Percentiles rank a stretch among this genome's conserved stretches.
Evolutionary conservation across 2,888 invertebrate genomes (phyloP).

Genomic region (Idaea biselata): DNA sequence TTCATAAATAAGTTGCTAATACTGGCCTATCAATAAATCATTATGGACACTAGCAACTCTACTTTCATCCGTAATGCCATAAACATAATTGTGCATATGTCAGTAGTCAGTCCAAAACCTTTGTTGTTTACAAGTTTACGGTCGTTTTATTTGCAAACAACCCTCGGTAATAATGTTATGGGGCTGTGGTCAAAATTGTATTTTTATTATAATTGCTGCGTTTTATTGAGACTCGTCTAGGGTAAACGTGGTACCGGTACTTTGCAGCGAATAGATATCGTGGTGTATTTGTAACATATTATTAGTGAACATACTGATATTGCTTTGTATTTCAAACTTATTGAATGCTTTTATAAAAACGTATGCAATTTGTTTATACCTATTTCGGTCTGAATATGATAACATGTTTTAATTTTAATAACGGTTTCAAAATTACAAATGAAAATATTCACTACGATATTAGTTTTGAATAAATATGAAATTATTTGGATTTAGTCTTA

Average conservation of each 20-base stretch:
- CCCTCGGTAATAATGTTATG: constrained; percentile 52
- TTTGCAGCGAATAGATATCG: constrained; percentile 25
- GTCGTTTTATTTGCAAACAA: constrained; percentile 71
- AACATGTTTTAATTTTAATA: neutral
- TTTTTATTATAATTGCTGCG: constrained; percentile 77
- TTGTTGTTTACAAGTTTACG: constrained; percentile 56
- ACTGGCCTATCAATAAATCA: too few relatives aligned
- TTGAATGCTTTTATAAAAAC: neutral
- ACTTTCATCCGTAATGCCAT: neutral
- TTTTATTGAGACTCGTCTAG: constrained; percentile 65
- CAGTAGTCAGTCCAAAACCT: constrained; percentile 34
- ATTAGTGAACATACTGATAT: neutral
- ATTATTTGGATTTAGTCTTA: neutral
- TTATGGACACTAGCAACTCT: neutral
- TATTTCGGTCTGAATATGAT: neutral
- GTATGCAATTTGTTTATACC: neutral
- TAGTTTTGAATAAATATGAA: too few relatives aligned
- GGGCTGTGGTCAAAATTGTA: constrained; percentile 78
- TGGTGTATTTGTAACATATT: neutral
- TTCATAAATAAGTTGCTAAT: too few relatives aligned
- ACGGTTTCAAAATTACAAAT: neutral
- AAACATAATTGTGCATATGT: constrained; percentile 46
- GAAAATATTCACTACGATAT: neutral
- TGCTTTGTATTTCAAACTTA: neutral
- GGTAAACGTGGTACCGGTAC: constrained; percentile 67